Conservation (phyloP, 2,888 invertebrate genomes). For the Melieria crassipennis region DNA sequence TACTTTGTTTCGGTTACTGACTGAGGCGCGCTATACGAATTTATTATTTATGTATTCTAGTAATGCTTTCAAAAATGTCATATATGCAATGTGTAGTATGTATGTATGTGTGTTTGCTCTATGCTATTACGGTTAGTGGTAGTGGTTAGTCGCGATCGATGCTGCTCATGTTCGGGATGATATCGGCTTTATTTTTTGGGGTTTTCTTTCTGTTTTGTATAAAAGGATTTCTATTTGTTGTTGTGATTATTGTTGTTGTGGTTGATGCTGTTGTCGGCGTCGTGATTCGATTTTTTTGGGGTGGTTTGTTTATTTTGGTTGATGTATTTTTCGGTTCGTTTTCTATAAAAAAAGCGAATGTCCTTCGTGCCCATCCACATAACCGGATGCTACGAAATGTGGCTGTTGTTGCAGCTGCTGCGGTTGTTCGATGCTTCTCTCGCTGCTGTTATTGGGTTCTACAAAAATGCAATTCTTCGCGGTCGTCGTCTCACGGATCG, state of each 20-base stretch:
- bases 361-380: background rate
- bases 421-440: background rate
- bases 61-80: constrained; percentile 36
- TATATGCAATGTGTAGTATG: constrained; percentile 26
- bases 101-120: constrained; percentile 29
- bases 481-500: constrained; percentile 40
- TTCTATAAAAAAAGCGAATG: constrained; percentile 28
- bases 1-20: constrained; percentile 43
- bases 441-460: constrained; percentile 17
- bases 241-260: constrained; percentile 30
- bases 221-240: constrained; percentile 37
- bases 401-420: background rate
- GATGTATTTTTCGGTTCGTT: constrained; percentile 29
- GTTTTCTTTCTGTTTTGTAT: constrained; percentile 35
- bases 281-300: constrained; percentile 31
- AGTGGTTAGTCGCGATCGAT: constrained; percentile 35
- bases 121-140: constrained; percentile 27
- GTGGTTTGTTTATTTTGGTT: constrained; percentile 34
- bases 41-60: constrained; percentile 28
- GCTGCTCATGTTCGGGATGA: constrained; percentile 17
- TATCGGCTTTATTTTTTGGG: constrained; percentile 26
- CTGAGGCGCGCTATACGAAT: constrained; percentile 55
- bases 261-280: constrained; percentile 26
- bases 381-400: constrained; percentile 11
- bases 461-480: constrained; percentile 37